Percentiles rank a stretch among this genome's conserved stretches.
Evolutionary conservation across 1,140 invertebrate species (phyloP).

Genomic region (Phenacoccus solenopsis): DNA sequence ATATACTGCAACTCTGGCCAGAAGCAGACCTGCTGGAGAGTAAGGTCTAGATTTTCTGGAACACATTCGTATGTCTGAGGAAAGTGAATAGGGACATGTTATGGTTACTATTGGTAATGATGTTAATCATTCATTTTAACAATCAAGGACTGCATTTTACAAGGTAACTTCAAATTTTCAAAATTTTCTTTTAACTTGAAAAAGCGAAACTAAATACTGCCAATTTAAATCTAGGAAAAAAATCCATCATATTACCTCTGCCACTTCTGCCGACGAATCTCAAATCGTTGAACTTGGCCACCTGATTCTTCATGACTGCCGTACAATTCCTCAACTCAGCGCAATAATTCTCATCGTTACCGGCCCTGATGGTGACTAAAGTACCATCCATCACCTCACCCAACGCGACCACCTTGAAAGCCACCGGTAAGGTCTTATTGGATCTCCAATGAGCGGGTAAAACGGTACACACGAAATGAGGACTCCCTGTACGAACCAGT

Average conservation of each 20-base stretch:
- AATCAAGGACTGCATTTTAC: too few species aligned
- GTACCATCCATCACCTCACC: conserved; percentile 91
- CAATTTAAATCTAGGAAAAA: not conserved
- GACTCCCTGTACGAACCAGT: conserved; percentile 82
- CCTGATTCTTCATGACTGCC: conserved; percentile 92
- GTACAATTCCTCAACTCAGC: conserved; percentile 86
- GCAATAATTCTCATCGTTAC: conserved; percentile 95
- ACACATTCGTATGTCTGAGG: too few species aligned
- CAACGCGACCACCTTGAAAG: conserved; percentile 84
- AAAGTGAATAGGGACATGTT: too few species aligned
- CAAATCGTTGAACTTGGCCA: conserved; percentile 96
- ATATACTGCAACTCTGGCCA: too few species aligned
- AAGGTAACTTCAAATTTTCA: too few species aligned
- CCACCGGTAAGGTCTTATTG: conserved; percentile 92
- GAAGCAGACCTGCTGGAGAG: too few species aligned
- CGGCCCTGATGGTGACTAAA: conserved; percentile 84
- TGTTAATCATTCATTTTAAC: too few species aligned
- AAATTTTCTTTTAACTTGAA: too few species aligned
- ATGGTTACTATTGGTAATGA: too few species aligned
- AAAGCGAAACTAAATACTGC: too few species aligned
- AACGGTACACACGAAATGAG: conserved; percentile 82
- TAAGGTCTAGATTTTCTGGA: too few species aligned
- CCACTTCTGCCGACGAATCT: conserved; percentile 94
- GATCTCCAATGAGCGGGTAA: conserved; percentile 89
- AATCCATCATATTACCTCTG: conserved; percentile 64